Base-by-base conservation (phyloP, 2,888 invertebrate genomes). In the Meandrusa payeni region DNA sequence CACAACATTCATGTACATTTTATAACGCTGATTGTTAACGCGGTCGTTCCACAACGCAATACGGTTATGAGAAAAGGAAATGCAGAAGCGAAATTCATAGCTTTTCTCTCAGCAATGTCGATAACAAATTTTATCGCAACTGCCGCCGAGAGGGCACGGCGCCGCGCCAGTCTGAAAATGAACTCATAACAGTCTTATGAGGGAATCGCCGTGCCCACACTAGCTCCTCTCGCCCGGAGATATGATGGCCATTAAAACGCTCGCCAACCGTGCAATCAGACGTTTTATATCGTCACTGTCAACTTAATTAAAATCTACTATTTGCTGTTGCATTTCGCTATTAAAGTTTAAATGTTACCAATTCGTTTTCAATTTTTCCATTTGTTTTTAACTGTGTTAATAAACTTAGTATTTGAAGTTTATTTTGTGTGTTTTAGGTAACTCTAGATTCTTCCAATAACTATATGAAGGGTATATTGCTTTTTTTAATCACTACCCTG, bases 121-220 rank as follows among this genome's bases (percentile, higher is more conserved):
- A 44, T 44, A 44, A 33, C 33, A 48, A 51, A 52, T 51, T 56
- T 50, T 46, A 54, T 51, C 48, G 46, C 50, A 51, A 51, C 51
- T 47, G 31, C 36, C 41, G 43, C 43, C 42, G 50, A 48, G 52
- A 51, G 50, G 37, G 38, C 45, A 50, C 45, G 55, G 53, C 55
- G 59, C 54, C 57, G 69, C 60, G 61, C 58, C 46, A 12, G 46
- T 54, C 57, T 55, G 52, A 46, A 70, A 77, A 82, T 80, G 79
- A 79, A 81, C 80, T 77, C 83, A 81, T 85, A 85, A 83, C 74
- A 79, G 59, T 83, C 85, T 85, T 83, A 85, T 70, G 80, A 74
- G 70, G 63, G 57, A 55, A 53, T 48, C 53, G 54, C 54, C 56
- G 55, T 55, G 59, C 59, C 58, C 62, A 61, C 67, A 62, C 62